Evolutionary conservation across 2,888 invertebrate species (phyloP).

Genomic region (Aleiodes testaceus): DNA sequence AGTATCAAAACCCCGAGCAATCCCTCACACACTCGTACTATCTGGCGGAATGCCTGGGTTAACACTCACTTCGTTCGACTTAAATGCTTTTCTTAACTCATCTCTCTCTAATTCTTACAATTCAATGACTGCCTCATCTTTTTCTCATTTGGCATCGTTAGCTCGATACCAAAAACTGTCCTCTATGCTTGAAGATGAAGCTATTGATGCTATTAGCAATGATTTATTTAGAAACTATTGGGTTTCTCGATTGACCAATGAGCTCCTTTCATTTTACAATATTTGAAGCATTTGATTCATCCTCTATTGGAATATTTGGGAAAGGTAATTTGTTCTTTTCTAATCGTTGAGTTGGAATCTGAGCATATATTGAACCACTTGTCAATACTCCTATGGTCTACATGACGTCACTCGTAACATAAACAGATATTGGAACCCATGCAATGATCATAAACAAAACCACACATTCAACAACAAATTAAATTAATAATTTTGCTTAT

Average conservation of each 20-base stretch:
- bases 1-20: constrained; percentile 40
- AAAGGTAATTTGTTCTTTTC: too few relatives aligned
- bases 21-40: constrained; percentile 46
- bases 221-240: constrained; percentile 73
- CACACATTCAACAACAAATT: too few relatives aligned
- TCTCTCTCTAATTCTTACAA: constrained; percentile 56
- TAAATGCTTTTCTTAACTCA: constrained; percentile 64
- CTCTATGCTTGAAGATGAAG: constrained; percentile 39
- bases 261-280: too few relatives aligned
- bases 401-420: too few relatives aligned
- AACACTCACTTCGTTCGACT: constrained; percentile 60
- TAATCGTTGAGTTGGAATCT: too few relatives aligned
- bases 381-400: too few relatives aligned
- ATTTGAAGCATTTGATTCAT: too few relatives aligned
- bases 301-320: too few relatives aligned
- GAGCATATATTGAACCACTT: too few relatives aligned
- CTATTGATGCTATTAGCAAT: constrained; percentile 70
- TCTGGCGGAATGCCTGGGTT: constrained; percentile 62
- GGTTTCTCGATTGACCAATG: constrained; percentile 73
- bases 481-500: too few relatives aligned
- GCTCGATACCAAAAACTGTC: constrained; percentile 16
- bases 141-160: constrained; percentile 50
- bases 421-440: too few relatives aligned
- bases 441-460: too few relatives aligned
- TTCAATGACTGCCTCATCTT: constrained; percentile 44